Evolutionary conservation across 1,140 invertebrate genomes (phyloP).

Genomic region (Trichoplusia ni): DNA sequence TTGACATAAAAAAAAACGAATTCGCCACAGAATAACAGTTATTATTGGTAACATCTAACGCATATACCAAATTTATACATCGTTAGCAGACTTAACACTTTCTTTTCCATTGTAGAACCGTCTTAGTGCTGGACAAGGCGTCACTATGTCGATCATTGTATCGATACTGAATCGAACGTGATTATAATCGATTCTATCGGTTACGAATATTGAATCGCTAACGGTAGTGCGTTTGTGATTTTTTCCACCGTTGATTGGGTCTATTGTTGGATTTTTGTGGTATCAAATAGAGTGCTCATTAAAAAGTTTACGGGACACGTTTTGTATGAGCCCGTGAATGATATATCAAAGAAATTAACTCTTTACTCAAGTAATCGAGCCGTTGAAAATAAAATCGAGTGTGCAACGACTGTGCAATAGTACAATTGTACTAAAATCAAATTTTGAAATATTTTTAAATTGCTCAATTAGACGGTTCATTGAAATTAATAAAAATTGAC

Average conservation of each 20-base stretch:
- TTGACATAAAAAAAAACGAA: constrained; percentile 20
- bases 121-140: constrained; percentile 50
- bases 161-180: constrained; percentile 66
- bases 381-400: no score
- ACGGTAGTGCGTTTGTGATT: constrained; percentile 69
- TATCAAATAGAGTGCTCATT: constrained; percentile 63
- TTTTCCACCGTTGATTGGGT: constrained; percentile 62
- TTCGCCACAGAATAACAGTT: constrained; percentile 18
- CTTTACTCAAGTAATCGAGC: no score
- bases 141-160: constrained; percentile 67
- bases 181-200: constrained; percentile 55
- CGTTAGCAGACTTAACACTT: constrained; percentile 68
- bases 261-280: constrained; percentile 60
- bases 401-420: no score
- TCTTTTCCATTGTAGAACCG: constrained; percentile 65
- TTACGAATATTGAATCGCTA: constrained; percentile 52
- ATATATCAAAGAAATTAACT: no score
- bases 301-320: constrained; percentile 39
- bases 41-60: constrained; percentile 30
- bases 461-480: no score
- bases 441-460: no score
- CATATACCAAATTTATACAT: constrained; percentile 64
- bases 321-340: not conserved
- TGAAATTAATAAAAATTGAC: no score
- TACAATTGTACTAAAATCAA: no score